A percentile compares a stretch with the other conserved stretches of the same genome.
phyloP scores from a whole-genome alignment of 2,797 vertebrate species.

The Gymnocypris eckloni region DNA sequence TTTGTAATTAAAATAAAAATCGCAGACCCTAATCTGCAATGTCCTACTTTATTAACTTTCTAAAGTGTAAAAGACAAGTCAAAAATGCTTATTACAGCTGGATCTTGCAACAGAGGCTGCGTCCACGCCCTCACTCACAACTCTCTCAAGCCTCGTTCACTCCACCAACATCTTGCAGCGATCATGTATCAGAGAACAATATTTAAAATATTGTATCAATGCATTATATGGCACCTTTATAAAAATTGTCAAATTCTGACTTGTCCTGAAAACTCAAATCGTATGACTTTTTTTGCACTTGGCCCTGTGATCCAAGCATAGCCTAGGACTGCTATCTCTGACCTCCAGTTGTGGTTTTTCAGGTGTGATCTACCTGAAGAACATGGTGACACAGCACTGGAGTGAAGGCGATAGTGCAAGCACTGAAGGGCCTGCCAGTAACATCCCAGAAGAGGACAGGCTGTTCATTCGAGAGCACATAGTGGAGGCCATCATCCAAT shows the following conservation, averaged over 20 bases:
- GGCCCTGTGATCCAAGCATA: background rate
- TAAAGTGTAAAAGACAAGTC: no score
- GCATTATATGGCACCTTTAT: no score
- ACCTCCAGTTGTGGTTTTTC: constrained; percentile 18
- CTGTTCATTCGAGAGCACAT: constrained; percentile 97
- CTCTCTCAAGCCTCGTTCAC: no score
- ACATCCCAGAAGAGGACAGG: constrained; percentile 96
- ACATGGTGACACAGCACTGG: constrained; percentile 99
- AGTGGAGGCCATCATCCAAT: constrained; percentile 98
- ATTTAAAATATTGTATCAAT: no score
- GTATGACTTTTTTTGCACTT: background rate
- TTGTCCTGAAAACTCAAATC: background rate
- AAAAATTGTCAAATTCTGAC: background rate
- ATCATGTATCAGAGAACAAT: no score
- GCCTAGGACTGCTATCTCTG: background rate
- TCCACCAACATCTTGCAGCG: no score
- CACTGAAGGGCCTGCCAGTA: constrained; percentile 87
- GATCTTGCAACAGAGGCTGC: no score
- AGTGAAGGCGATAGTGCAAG: constrained; percentile 87
- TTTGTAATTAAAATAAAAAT: no score
- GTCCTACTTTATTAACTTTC: no score
- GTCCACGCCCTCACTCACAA: no score
- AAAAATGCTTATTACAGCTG: no score
- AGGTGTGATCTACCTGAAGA: constrained; percentile 99
- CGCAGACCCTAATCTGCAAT: no score